Conservation (phyloP, 2,113 vertebrate genomes). For the Damaliscus lunatus region DNA sequence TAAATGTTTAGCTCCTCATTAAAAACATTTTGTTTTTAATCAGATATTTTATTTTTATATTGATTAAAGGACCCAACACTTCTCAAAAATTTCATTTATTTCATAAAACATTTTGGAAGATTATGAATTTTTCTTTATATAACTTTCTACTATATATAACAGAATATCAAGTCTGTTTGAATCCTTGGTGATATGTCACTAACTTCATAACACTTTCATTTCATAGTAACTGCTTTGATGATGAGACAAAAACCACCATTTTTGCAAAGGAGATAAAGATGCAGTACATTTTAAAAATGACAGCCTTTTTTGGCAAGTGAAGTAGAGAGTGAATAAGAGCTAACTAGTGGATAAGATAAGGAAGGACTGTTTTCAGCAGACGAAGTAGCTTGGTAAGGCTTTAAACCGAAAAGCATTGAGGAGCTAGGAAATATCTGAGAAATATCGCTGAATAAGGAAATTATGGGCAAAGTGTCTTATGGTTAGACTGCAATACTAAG, state of each 20-base stretch:
- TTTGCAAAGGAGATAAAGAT: not conserved
- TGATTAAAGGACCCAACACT: not conserved
- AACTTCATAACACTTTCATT: not conserved
- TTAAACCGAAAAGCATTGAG: not conserved
- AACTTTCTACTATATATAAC: not conserved
- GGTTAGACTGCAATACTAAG: not conserved
- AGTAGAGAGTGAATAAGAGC: not conserved
- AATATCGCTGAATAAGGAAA: not conserved
- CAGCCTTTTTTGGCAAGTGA: not conserved
- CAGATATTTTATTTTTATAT: not conserved
- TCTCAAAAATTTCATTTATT: not conserved
- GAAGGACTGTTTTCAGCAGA: not conserved
- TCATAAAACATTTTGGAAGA: not conserved
- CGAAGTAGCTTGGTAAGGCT: not conserved
- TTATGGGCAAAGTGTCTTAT: not conserved
- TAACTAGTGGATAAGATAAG: not conserved
- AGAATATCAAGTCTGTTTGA: not conserved
- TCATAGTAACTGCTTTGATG: not conserved
- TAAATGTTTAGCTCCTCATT: not conserved
- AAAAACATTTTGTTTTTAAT: not conserved
- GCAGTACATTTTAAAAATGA: not conserved
- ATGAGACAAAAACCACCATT: not conserved
- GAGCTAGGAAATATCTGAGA: not conserved
- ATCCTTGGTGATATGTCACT: not conserved
- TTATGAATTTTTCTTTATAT: not conserved